A percentile compares a stretch with the other conserved stretches of the same genome.
Evolutionary conservation across 2,888 invertebrate species (phyloP).

Genomic region (Epinotia bilunana): DNA sequence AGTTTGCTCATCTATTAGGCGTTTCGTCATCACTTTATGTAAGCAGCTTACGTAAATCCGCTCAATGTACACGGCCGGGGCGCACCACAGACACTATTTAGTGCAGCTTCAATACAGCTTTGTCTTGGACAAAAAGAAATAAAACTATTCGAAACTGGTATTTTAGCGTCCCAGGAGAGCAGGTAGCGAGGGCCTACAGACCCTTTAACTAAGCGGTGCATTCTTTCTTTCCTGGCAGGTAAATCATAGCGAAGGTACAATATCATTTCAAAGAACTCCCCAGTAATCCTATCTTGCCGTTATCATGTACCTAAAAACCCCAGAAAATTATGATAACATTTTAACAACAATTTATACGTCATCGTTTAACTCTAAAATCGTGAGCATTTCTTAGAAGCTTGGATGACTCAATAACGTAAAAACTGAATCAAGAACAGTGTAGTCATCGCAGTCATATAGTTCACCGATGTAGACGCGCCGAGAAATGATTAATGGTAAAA

Average conservation of each 20-base stretch:
- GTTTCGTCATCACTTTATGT: conserved; percentile 75
- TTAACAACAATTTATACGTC: conserved; percentile 18
- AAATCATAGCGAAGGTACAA: not conserved
- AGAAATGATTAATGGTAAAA: conserved; percentile 35
- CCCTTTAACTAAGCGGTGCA: conserved; percentile 17
- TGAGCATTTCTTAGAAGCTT: conserved; percentile 27
- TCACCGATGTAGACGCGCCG: not conserved
- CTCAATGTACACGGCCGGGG: conserved; percentile 50
- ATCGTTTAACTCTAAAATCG: conserved; percentile 9
- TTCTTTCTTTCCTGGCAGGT: conserved; percentile 6
- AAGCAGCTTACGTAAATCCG: conserved; percentile 73
- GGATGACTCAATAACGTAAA: conserved; percentile 15
- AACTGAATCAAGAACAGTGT: conserved; percentile 12
- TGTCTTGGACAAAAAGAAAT: conserved; percentile 24
- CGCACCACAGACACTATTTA: conserved; percentile 36
- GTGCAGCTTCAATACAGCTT: conserved; percentile 31
- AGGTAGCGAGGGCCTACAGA: conserved; percentile 26
- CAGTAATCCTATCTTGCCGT: not conserved
- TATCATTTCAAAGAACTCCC: conserved; percentile 13
- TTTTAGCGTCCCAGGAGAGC: conserved; percentile 15
- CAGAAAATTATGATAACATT: conserved; percentile 1
- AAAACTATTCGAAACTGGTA: conserved; percentile 25
- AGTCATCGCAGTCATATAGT: conserved; percentile 23
- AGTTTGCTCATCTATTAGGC: conserved; percentile 66
- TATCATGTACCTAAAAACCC: conserved; percentile 10